Evolutionary conservation across 2,888 invertebrate species (phyloP).

Genomic region (Sipha maydis): DNA sequence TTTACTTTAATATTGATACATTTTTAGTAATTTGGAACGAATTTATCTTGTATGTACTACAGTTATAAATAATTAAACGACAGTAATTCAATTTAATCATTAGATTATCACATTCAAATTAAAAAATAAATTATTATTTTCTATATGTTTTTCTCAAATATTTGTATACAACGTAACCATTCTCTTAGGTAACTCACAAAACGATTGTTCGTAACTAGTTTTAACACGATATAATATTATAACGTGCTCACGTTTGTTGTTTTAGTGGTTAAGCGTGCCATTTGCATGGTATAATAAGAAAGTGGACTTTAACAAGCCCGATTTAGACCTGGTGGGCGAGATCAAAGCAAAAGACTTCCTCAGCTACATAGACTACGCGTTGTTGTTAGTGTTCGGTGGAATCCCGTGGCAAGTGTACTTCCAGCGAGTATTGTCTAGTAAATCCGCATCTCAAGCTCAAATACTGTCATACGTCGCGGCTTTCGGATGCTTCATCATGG

Average conservation of each 20-base stretch:
- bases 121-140: too few relatives aligned
- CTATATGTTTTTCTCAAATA: too few relatives aligned
- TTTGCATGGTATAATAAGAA: constrained; percentile 91
- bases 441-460: constrained; percentile 93
- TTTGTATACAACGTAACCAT: too few relatives aligned
- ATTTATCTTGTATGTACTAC: too few relatives aligned
- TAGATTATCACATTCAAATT: too few relatives aligned
- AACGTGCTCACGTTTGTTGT: not conserved
- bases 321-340: constrained; percentile 89
- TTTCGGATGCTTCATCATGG: constrained; percentile 94
- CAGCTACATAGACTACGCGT: constrained; percentile 87
- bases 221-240: not conserved
- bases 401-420: constrained; percentile 99
- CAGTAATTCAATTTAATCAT: too few relatives aligned
- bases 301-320: constrained; percentile 75
- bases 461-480: constrained; percentile 96
- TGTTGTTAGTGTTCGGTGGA: constrained; percentile 92
- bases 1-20: too few relatives aligned
- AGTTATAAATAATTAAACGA: too few relatives aligned
- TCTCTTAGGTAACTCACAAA: not conserved
- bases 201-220: not conserved
- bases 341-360: constrained; percentile 79
- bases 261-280: constrained; percentile 94
- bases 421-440: constrained; percentile 96
- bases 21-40: too few relatives aligned